Evolutionary conservation across 1,140 invertebrate genomes (phyloP).

Genomic region (Nephila pilipes): DNA sequence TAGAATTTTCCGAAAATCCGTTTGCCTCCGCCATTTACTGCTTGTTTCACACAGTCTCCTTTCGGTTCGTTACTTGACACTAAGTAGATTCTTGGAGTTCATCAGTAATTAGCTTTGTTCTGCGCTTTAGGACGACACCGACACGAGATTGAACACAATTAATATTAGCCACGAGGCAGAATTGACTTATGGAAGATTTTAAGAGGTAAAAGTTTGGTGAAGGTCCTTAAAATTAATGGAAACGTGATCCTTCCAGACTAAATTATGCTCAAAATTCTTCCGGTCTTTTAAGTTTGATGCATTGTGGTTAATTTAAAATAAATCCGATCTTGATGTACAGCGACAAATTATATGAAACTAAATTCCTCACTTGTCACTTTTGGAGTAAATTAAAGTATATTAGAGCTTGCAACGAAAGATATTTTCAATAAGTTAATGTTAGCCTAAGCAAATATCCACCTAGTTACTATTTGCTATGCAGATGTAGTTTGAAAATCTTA

Average conservation of each 20-base stretch:
- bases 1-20: not conserved
- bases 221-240: not conserved
- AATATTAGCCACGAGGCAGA: not conserved
- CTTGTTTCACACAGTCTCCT: not conserved
- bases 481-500: too few relatives aligned
- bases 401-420: too few relatives aligned
- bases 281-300: not conserved
- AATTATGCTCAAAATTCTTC: not conserved
- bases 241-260: not conserved
- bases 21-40: not conserved
- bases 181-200: not conserved
- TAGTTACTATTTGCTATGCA: too few relatives aligned
- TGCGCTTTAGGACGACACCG: not conserved
- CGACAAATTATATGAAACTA: not conserved
- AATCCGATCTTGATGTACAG: not conserved
- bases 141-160: not conserved
- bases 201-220: not conserved
- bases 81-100: not conserved
- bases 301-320: not conserved
- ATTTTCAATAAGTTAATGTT: too few relatives aligned
- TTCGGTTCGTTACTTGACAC: not conserved
- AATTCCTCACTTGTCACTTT: too few relatives aligned
- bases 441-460: too few relatives aligned
- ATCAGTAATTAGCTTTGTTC: constrained; percentile 11
- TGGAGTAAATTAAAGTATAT: too few relatives aligned